Evolutionary conservation across 2,113 vertebrate species (phyloP), one percentile per base, ranked within the genome.

Genomic region (Apodemus speciosus): DNA sequence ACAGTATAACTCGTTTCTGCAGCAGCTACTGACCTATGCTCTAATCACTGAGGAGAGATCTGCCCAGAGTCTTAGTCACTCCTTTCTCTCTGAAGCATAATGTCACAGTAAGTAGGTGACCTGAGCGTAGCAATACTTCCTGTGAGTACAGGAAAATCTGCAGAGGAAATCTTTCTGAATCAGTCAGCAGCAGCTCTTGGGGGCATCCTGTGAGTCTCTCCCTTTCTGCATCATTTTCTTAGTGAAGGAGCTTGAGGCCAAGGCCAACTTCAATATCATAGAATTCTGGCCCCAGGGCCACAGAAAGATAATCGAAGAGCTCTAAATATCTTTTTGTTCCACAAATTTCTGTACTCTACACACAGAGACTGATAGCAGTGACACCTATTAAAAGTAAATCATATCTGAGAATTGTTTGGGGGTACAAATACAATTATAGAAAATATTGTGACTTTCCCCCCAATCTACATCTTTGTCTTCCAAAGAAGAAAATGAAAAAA

Each of bases 121-220:
- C 72, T 94, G 80, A 86, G 96, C 97, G 96, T 97, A 97, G 97
- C 96, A 97, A 97, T 96, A 91, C 93, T 97, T 98, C 96, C 97
- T 71, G 92, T 97, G 98, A 97, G 95, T 95, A 97, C 89, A 98
- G 97, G 98, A 96, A 98, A 97, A 95, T 96, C 96, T 97, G 93
- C 89, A 97, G 96, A 93, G 97, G 94, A 98, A 97, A 95, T 97
- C 96, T 92, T 96, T 96, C 95, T 86, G 98, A 97, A 95, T 93
- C 95, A 96, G 97, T 97, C 97, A 97, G 87, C 96, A 97, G 89
- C 18, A 75, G 69, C 38, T 49, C 9, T 97, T 98, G 97, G 97
- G 97, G 96, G 97, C 97, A 96, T 49, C 30, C 56, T 95, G 32
- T 23, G 91, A 92, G 40, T 8, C 49, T 81, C 95, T 88, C 96